Evolutionary conservation across 2,797 vertebrate species (phyloP).

Genomic region (Propithecus perrieri): DNA sequence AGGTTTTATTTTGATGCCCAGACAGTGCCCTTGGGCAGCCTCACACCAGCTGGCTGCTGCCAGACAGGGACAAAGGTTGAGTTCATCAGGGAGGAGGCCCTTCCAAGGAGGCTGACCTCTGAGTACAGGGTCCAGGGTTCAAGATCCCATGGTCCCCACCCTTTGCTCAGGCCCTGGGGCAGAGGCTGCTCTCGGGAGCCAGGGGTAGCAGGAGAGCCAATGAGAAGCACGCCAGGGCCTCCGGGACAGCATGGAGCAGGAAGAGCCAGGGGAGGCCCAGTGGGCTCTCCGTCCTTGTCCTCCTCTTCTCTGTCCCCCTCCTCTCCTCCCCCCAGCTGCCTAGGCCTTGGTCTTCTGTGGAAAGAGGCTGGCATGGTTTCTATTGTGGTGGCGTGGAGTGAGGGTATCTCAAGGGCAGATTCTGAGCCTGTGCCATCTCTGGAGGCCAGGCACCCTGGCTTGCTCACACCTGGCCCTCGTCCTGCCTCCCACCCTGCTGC

Average conservation of each 20-base stretch:
- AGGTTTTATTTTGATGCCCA: conserved; percentile 71
- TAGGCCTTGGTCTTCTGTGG: neutral
- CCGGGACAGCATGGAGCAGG: neutral
- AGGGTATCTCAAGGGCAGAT: neutral
- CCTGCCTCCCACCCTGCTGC: neutral
- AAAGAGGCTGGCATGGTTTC: neutral
- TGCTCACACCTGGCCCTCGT: neutral
- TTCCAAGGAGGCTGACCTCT: neutral
- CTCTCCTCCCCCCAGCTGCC: neutral
- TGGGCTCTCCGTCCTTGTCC: neutral
- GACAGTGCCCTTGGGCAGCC: conserved; percentile 31
- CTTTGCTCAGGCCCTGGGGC: neutral
- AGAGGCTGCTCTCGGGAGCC: neutral
- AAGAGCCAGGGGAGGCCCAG: neutral
- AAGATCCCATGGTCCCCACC: neutral
- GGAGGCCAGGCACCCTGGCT: neutral
- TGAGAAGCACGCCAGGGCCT: neutral
- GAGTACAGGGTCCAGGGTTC: neutral
- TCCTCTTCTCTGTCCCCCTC: neutral
- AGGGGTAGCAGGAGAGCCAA: neutral
- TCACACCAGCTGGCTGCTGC: neutral
- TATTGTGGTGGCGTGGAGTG: too few relatives aligned
- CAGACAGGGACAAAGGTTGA: neutral
- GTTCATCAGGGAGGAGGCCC: neutral
- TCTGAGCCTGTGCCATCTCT: neutral